Base-by-base conservation (phyloP, 2,797 vertebrate genomes). In the Paratrypauchen microcephalus region DNA sequence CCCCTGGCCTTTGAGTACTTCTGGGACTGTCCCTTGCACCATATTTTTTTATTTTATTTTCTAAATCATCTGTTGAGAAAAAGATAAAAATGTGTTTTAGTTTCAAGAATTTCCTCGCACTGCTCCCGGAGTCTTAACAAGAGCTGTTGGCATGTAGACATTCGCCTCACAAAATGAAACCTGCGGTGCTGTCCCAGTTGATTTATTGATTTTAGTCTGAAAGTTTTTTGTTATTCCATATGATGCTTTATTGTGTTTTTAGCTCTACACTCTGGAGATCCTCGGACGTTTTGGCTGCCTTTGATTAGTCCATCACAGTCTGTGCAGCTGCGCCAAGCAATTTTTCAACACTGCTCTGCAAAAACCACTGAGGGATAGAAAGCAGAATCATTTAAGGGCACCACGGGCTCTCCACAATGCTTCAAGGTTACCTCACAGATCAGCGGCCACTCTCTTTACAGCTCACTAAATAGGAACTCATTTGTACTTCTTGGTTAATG, bases 381-480 rank as follows among this genome's bases (percentile, higher is more conserved):
- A 15, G 58, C 64, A 6, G 55, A 57, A 75, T 66, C 61, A 28
- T 68, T 71, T 23, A 66, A 74, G 63, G 54, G 50, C 56, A 60
- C 48, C 50, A 50, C 30, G 13, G 65, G 18, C 68, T 12, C 23
- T 28, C 28, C 66, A n/a, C 68, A 48, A 68, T 64, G 63, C 2
- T 8, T 55, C 72, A 72, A 71, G 59, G 66, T 72, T 72, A 39
- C 58, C 52, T 45, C 61, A 74, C 47, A 68, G 52, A 66, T 64
- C 67, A 68, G 54, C 59, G 28, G 56, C 57, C 3, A 23, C 39
- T 70, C 73, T 4, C n/a, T 62, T 62, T 64, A 23, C 41, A 64
- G 23, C 41, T 48, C 23, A 48, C n/a, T 21, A 41, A 64, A 18
- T 18, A 69, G 68, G 59, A 30, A 69, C n/a, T 67, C 24, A 39